Conservation (phyloP, 1,140 invertebrate species). For the Drosophila simulans region DNA sequence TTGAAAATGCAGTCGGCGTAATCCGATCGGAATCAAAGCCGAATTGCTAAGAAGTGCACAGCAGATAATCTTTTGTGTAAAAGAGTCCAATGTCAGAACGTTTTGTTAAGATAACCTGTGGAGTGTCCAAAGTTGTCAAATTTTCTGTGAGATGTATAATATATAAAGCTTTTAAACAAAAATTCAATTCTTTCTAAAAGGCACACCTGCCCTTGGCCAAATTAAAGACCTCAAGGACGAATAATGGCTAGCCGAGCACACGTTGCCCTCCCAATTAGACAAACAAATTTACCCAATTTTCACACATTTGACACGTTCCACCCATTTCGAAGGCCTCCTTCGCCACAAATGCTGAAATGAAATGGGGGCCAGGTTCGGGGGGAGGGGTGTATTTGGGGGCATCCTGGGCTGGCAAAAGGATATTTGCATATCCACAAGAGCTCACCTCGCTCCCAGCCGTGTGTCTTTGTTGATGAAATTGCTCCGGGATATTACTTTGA, state of each 20-base stretch:
- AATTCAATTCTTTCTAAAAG: slow-evolving; percentile 2
- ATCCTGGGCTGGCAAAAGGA: slow-evolving; percentile 42
- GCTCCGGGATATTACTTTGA: slow-evolving; percentile 81
- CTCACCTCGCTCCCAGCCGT: slow-evolving; percentile 17
- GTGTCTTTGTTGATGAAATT: slow-evolving; percentile 78
- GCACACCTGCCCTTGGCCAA: slow-evolving; percentile 30
- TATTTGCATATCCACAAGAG: slow-evolving; percentile 64
- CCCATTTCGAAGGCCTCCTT: slow-evolving; percentile 45
- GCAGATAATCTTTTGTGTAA: not conserved
- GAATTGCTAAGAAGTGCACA: not conserved
- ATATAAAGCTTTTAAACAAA: not conserved
- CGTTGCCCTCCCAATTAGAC: slow-evolving; percentile 58
- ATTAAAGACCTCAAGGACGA: slow-evolving; percentile 5
- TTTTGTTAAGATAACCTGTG: slow-evolving; percentile 4
- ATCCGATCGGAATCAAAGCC: not conserved
- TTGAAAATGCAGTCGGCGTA: not conserved
- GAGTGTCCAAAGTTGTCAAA: slow-evolving; percentile 5
- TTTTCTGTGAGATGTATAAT: not conserved
- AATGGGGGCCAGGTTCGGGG: not conserved
- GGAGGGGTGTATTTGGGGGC: not conserved
- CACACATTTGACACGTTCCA: slow-evolving; percentile 76
- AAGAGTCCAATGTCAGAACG: too few relatives aligned
- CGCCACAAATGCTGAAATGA: not conserved
- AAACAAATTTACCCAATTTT: slow-evolving; percentile 74
- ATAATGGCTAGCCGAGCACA: slow-evolving; percentile 6